phyloP scores from a whole-genome alignment of 2,797 vertebrate species.

The Mustela erminea region DNA sequence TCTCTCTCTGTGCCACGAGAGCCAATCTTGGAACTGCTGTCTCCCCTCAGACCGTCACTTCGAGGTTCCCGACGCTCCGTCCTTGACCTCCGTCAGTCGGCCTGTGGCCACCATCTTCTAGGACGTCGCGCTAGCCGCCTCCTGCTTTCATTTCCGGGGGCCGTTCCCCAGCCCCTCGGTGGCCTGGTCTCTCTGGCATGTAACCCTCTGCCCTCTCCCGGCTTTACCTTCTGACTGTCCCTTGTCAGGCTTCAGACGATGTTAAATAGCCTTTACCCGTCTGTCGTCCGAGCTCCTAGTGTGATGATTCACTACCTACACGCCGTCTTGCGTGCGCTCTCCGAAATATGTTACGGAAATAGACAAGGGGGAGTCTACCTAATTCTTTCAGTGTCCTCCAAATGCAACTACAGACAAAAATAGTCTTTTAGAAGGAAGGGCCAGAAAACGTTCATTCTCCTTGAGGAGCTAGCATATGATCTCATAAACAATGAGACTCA shows the following conservation, averaged over 20 bases:
- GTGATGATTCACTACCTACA: neutral
- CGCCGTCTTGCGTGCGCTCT: too few relatives aligned
- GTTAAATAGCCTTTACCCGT: neutral
- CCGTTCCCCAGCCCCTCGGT: neutral
- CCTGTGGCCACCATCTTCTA: neutral
- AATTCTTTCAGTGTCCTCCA: neutral
- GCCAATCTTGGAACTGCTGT: neutral
- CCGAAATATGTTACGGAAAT: neutral
- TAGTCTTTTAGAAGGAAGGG: constrained; percentile 34
- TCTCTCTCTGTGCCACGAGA: neutral
- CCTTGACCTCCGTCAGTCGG: neutral
- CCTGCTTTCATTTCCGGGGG: neutral
- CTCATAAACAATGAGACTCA: neutral
- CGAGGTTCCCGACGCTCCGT: neutral
- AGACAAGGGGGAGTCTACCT: neutral
- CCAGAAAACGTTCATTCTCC: neutral
- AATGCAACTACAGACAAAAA: neutral
- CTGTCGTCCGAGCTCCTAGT: neutral
- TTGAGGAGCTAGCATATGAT: neutral
- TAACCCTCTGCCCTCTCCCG: neutral
- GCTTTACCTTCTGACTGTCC: neutral
- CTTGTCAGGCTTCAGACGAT: neutral
- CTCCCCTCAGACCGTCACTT: neutral
- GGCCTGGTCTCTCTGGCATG: neutral
- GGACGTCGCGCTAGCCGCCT: neutral